phyloP scores from a whole-genome alignment of 2,888 invertebrate species.

The Sialis fuliginosa region DNA sequence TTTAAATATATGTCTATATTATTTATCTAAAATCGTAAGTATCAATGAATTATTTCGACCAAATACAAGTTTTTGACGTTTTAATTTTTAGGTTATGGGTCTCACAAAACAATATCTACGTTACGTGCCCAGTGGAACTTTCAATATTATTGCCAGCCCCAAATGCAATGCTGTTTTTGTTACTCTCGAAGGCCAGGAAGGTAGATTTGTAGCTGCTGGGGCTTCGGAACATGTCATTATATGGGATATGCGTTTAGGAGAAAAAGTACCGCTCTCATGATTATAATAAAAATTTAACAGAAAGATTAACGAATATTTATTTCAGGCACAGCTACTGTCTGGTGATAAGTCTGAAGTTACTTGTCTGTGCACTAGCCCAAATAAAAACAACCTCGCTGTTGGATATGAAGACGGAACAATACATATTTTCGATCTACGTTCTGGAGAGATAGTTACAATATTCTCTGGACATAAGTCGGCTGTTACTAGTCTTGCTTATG shows the following conservation, averaged over 20 bases:
- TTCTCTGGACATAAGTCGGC: slow-evolving; percentile 76
- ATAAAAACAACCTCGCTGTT: slow-evolving; percentile 64
- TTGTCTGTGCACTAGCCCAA: slow-evolving; percentile 54
- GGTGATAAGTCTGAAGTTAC: slow-evolving; percentile 73
- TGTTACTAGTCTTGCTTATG: slow-evolving; percentile 69
- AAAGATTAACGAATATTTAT: slow-evolving; percentile 8
- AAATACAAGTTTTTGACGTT: too few relatives aligned
- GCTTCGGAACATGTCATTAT: slow-evolving; percentile 86
- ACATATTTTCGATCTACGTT: slow-evolving; percentile 61
- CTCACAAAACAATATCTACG: slow-evolving; percentile 89
- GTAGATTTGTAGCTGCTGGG: slow-evolving; percentile 76
- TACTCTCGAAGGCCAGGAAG: slow-evolving; percentile 55
- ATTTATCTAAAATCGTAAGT: too few relatives aligned
- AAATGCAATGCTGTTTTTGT: slow-evolving; percentile 69
- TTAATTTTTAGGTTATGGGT: slow-evolving; percentile 38
- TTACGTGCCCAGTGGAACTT: slow-evolving; percentile 65
- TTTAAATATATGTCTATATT: too few relatives aligned
- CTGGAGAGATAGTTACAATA: slow-evolving; percentile 49
- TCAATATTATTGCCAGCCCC: slow-evolving; percentile 71
- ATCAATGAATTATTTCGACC: too few relatives aligned
- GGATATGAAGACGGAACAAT: slow-evolving; percentile 85
- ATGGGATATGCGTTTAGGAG: slow-evolving; percentile 81
- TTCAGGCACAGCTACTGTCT: slow-evolving; percentile 54
- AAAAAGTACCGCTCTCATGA: slow-evolving; percentile 38
- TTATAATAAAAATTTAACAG: neutral